These are phyloP conservation scores for Oegoconia quadripuncta DNA, from an alignment of 2,888 invertebrate species.

Conservation along the genomic window DNA sequence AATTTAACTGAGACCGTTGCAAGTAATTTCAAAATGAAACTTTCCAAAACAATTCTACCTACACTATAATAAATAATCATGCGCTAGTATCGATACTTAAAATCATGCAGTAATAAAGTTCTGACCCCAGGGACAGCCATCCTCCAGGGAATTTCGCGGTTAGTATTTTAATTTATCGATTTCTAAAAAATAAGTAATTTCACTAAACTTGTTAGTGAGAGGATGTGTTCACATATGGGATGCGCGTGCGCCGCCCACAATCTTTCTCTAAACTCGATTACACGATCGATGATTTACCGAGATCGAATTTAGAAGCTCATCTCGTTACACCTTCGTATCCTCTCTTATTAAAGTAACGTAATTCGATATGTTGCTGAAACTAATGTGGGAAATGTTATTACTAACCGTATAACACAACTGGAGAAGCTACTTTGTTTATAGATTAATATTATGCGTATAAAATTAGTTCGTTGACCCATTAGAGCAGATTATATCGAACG, in stretches of 20 bases:
- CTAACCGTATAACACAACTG: background rate
- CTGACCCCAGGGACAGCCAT: constrained; percentile 66
- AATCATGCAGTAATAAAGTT: constrained; percentile 51
- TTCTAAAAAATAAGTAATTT: constrained; percentile 39
- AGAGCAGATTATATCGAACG: constrained; percentile 33
- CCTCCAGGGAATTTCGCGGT: constrained; percentile 55
- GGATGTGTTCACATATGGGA: constrained; percentile 68
- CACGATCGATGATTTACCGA: constrained; percentile 73
- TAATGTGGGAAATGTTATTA: constrained; percentile 34
- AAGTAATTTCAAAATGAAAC: background rate
- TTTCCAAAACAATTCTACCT: constrained; percentile 1
- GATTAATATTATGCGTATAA: constrained; percentile 8
- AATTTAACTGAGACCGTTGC: constrained; percentile 3
- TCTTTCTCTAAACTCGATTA: constrained; percentile 74
- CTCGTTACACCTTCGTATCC: constrained; percentile 61
- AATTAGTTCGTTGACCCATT: constrained; percentile 32
- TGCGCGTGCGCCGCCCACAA: constrained; percentile 67
- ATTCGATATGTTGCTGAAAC: constrained; percentile 28
- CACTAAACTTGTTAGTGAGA: constrained; percentile 50
- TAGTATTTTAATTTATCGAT: constrained; percentile 8
- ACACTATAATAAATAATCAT: constrained; percentile 27
- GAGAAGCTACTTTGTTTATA: constrained; percentile 8
- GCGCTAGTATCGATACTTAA: constrained; percentile 24
- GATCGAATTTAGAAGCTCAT: constrained; percentile 69
- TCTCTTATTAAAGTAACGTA: constrained; percentile 40